Percentiles rank a stretch among this genome's conserved stretches.
These are phyloP conservation scores for Oncorhynchus masou DNA, from an alignment of 2,113 vertebrate genomes.

Conservation along the genomic window DNA sequence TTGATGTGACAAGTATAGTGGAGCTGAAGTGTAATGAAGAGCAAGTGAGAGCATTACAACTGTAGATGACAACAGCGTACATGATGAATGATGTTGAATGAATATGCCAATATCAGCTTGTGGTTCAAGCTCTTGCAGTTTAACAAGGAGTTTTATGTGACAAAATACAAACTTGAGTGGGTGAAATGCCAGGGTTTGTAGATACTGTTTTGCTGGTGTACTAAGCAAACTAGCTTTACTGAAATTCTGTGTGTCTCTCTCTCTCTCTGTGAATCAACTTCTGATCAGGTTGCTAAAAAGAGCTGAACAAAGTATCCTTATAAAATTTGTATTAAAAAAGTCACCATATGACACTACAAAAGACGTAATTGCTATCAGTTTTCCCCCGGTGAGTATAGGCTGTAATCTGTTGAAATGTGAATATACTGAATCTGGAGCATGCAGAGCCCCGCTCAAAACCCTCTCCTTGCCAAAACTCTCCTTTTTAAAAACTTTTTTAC, in stretches of 20 bases:
- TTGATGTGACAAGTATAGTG: no score
- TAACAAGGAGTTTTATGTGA: no score
- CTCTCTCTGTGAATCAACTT: neutral
- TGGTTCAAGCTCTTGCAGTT: neutral
- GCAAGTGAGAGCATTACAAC: neutral
- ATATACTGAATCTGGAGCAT: no score
- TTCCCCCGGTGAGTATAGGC: no score
- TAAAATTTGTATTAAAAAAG: no score
- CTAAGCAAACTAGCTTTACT: neutral
- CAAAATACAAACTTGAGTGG: neutral
- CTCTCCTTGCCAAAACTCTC: no score
- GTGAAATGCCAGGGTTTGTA: neutral
- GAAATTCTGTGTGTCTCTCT: neutral
- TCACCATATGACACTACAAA: no score
- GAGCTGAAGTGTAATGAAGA: neutral
- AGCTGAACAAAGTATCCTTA: no score
- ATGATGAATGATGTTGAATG: neutral
- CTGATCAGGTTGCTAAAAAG: neutral
- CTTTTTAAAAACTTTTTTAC: no score
- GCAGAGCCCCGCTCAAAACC: no score
- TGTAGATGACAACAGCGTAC: neutral
- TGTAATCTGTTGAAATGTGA: no score
- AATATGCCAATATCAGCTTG: neutral
- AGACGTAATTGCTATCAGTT: no score
- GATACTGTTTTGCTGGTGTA: neutral